A percentile compares a stretch with the other conserved stretches of the same genome.
Conservation (phyloP, 2,888 invertebrate genomes). For the Mesorhabditis spiculigera region DNA sequence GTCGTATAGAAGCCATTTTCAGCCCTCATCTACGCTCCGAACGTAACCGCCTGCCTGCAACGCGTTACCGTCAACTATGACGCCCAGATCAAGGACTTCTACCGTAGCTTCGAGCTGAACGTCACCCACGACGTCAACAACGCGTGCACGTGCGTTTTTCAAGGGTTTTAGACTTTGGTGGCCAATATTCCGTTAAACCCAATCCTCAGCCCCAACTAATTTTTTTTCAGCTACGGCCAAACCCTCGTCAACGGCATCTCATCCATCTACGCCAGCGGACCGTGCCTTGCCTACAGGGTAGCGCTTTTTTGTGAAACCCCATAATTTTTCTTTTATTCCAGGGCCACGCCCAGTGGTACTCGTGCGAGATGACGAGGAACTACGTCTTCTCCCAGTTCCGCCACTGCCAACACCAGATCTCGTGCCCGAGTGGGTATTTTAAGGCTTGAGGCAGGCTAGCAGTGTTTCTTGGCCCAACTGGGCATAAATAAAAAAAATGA, state of each 20-base stretch:
- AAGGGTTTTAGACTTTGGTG: neutral
- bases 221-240: neutral
- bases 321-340: neutral
- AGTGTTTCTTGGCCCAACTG: too few species aligned
- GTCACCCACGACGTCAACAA: conserved; percentile 2
- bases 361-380: conserved; percentile 5
- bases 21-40: neutral
- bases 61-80: neutral
- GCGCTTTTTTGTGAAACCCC: too few species aligned
- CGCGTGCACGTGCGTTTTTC: conserved; percentile 5
- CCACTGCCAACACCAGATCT: neutral
- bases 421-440: neutral
- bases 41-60: neutral
- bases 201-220: too few species aligned
- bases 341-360: conserved; percentile 2
- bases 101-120: conserved; percentile 7
- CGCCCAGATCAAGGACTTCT: neutral
- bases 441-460: too few species aligned
- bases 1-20: neutral
- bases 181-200: too few species aligned
- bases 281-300: neutral
- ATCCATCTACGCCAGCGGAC: neutral
- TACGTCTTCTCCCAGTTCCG: conserved; percentile 1
- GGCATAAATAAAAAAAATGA: too few species aligned
- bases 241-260: neutral